A percentile compares a stretch with the other conserved stretches of the same genome.
Evolutionary conservation across 2,888 invertebrate species (phyloP).

Genomic region (Pristionchus arcanus): DNA sequence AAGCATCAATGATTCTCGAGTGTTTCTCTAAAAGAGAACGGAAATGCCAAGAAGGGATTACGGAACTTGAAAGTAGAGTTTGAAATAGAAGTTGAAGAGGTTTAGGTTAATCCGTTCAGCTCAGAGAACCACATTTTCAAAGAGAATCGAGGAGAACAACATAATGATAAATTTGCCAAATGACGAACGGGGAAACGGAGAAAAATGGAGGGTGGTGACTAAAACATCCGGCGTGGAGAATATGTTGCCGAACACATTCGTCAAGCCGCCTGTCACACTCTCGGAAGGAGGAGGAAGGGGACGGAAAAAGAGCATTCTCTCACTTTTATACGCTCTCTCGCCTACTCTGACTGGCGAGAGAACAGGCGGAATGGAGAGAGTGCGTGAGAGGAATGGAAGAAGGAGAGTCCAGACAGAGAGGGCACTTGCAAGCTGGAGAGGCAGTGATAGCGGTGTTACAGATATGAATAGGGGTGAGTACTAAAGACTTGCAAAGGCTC

Average conservation of each 20-base stretch:
- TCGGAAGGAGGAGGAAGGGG: neutral
- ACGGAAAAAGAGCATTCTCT: neutral
- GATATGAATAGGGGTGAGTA: neutral
- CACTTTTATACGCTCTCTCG: neutral
- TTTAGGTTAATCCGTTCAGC: no score
- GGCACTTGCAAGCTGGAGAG: neutral
- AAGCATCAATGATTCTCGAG: neutral
- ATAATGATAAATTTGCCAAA: no score
- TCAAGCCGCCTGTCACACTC: neutral
- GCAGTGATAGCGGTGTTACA: neutral
- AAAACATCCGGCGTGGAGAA: neutral
- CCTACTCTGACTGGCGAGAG: neutral
- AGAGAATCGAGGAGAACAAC: no score
- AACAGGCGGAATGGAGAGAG: conserved; percentile 5
- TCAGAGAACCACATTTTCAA: no score
- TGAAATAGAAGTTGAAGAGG: no score
- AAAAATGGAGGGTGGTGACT: neutral
- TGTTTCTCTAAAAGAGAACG: neutral
- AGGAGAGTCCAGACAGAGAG: neutral
- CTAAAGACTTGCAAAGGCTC: neutral
- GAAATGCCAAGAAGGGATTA: conserved; percentile 6
- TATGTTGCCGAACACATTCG: neutral
- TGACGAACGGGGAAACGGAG: neutral
- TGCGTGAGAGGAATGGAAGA: neutral
- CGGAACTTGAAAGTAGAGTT: neutral